These are phyloP conservation scores for Erpornis zantholeuca DNA, from an alignment of 2,113 vertebrate genomes.

Conservation along the genomic window DNA sequence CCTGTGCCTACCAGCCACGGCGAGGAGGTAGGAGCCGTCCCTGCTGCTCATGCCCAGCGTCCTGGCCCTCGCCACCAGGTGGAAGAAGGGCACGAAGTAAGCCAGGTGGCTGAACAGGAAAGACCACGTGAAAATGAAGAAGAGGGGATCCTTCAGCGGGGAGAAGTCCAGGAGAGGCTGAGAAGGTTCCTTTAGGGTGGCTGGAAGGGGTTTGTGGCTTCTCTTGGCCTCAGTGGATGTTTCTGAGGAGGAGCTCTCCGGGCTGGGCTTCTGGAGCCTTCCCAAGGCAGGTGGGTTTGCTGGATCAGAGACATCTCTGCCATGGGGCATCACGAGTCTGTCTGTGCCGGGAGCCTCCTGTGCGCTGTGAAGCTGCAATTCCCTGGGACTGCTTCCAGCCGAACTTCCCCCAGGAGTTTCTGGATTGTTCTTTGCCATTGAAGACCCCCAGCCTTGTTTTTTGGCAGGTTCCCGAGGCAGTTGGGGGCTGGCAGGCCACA, in stretches of 20 bases:
- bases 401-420: not conserved
- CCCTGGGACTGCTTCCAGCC: not conserved
- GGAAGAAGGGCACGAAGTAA: conserved; percentile 90
- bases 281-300: not conserved
- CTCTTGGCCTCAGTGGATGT: not conserved
- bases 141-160: conserved; percentile 85
- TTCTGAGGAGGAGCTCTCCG: conserved; percentile 1
- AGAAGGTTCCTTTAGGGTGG: not conserved
- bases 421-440: not conserved
- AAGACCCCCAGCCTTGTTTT: not conserved
- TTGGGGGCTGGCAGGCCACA: conserved; percentile 73
- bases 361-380: rapidly evolving
- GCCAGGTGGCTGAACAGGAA: conserved; percentile 90
- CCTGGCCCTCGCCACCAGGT: conserved; percentile 87
- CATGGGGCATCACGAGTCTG: not conserved
- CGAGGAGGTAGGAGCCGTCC: conserved; percentile 90
- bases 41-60: conserved; percentile 83
- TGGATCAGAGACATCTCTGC: not conserved
- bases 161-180: conserved; percentile 78
- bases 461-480: not conserved
- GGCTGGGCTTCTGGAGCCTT: not conserved
- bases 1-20: conserved; percentile 83
- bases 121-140: conserved; percentile 91
- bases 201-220: not conserved
- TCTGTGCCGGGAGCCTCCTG: not conserved